These are phyloP conservation scores for Synanthedon myopaeformis DNA, from an alignment of 2,888 invertebrate species.

Conservation along the genomic window DNA sequence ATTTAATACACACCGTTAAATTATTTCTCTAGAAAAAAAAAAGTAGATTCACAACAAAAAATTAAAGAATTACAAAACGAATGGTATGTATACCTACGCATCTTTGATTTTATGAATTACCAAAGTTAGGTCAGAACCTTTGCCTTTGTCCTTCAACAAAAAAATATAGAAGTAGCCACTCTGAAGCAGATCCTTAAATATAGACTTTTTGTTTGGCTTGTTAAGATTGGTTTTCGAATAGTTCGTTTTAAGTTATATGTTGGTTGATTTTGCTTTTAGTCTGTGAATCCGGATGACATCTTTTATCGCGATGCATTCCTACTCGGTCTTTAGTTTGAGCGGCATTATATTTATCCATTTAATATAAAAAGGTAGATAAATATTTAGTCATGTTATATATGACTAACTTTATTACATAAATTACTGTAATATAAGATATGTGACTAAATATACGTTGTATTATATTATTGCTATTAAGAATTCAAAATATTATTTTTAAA, in stretches of 20 bases:
- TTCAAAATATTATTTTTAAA: no score
- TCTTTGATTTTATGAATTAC: constrained; percentile 64
- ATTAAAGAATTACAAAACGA: constrained; percentile 40
- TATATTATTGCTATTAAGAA: no score
- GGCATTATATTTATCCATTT: no score
- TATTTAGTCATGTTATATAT: background rate
- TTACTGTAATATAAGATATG: no score
- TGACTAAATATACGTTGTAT: no score
- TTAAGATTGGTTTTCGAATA: no score
- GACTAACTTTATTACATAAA: no score
- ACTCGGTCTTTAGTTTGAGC: constrained; percentile 32
- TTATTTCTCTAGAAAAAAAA: constrained; percentile 3
- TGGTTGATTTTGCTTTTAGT: constrained; percentile 44
- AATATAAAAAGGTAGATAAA: no score
- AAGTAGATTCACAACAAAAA: no score
- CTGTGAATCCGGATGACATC: constrained; percentile 64
- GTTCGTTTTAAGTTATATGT: constrained; percentile 13
- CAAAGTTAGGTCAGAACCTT: constrained; percentile 62
- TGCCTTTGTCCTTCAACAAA: constrained; percentile 41
- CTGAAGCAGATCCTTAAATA: no score
- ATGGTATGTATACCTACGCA: constrained; percentile 15
- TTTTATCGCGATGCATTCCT: constrained; percentile 66
- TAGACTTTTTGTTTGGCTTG: no score
- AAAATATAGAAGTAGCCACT: constrained; percentile 26
- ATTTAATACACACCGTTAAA: constrained; percentile 22